Conservation (phyloP, 2,113 vertebrate genomes). For the Ariopsis seemanni region DNA sequence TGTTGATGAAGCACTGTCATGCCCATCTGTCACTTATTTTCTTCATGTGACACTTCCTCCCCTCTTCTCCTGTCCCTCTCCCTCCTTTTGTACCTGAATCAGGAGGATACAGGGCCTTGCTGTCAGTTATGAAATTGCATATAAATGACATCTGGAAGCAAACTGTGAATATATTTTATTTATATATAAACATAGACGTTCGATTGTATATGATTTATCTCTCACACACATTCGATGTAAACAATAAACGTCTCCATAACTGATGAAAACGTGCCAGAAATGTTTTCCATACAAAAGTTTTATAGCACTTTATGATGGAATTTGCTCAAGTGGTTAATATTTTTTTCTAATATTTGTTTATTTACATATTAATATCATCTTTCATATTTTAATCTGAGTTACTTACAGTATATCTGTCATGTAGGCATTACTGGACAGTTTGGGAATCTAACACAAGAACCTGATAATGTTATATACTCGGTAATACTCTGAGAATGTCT, state of each 20-base stretch:
- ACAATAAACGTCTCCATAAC: not conserved
- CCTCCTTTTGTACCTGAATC: constrained; percentile 4
- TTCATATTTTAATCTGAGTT: not conserved
- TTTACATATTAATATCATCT: not conserved
- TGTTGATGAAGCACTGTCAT: constrained; percentile 65
- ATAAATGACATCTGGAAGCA: constrained; percentile 9
- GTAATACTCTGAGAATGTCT: constrained; percentile 14
- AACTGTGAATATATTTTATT: not conserved
- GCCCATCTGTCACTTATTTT: constrained; percentile 69
- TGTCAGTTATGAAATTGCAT: constrained; percentile 13
- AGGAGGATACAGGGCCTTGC: not conserved
- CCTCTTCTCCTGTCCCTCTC: not conserved
- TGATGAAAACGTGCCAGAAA: not conserved
- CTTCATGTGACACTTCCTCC: constrained; percentile 30
- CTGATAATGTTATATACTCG: not conserved
- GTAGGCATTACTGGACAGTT: not conserved
- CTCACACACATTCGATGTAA: not conserved
- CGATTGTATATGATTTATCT: not conserved
- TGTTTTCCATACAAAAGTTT: not conserved
- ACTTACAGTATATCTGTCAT: not conserved
- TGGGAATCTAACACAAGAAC: not conserved
- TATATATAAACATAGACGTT: not conserved
- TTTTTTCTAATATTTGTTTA: not conserved
- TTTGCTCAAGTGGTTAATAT: not conserved
- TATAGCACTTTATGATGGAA: not conserved